Base-by-base conservation (phyloP, 1,140 invertebrate genomes). In the Papilio polyxenes region DNA sequence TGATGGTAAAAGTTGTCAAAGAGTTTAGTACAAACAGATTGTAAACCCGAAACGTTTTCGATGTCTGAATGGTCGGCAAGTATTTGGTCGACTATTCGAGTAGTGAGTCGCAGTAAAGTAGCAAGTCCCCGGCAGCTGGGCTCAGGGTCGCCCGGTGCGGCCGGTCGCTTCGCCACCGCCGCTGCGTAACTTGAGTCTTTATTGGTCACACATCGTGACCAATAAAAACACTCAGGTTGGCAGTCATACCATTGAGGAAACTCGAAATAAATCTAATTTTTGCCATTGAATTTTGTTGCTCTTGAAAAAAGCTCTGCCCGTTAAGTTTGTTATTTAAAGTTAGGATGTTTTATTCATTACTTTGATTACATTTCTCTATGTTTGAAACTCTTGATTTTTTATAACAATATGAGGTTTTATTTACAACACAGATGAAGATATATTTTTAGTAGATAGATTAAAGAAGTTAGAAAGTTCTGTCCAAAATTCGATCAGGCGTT, bases 71-170 rank as follows among this genome's bases (percentile, higher is more conserved):
- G 13, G 82, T 82, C 80, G 65, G 82, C 82, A 83, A 82, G 75
- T 72, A 82, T 82, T 82, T 80, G 76, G 69, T 59, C 80, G 69
- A 88, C 86, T 87, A 82, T 81, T 85, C 75, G 65, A 74, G 31
- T 72, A 44, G 49, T 69, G 37, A 48, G 31, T 31, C 75, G 48
- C 9, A 11, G 89, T 90, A 90, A 92, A 90, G 56, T 20, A 88
- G 85, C 80, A 83, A 89, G 86, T 83, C 82, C 85, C 87, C 83
- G 86, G 86, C 88, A 87, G 89, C 88, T 88, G 86, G 86, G 81
- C 85, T 93, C 93, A 94, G 92, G 93, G 93, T 92, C 92, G 86
- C 90, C 93, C 85, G 87, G 92, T 92, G 84, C 85, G 49, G 82
- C 84, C 75, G 85, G 84, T 85, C 83, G 85, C 83, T 83, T 85